phyloP scores from a whole-genome alignment of 2,113 vertebrate genomes.

The Copsychus sechellarum region DNA sequence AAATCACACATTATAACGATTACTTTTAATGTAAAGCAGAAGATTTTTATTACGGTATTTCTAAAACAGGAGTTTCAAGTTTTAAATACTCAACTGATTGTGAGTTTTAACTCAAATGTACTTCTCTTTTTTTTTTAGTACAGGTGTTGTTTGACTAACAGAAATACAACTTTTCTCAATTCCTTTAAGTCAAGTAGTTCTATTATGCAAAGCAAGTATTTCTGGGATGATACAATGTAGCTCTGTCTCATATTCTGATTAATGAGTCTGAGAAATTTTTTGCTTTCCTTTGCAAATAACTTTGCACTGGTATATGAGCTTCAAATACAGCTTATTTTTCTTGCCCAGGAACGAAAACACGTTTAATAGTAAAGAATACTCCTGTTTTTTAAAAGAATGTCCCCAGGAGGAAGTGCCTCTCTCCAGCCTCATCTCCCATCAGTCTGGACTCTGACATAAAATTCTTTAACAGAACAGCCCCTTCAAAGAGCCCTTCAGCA shows the following conservation, averaged over 20 bases:
- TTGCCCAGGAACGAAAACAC: neutral
- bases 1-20: neutral
- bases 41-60: neutral
- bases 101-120: neutral
- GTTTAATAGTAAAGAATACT: neutral
- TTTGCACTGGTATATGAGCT: neutral
- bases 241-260: neutral
- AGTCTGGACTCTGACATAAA: neutral
- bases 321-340: neutral
- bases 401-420: neutral
- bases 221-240: neutral
- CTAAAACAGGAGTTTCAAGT: neutral
- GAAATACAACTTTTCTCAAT: neutral
- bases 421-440: neutral
- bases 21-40: neutral
- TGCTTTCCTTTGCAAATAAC: neutral
- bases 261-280: neutral
- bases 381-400: neutral
- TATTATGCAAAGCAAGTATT: neutral
- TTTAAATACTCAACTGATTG: neutral
- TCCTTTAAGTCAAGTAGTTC: neutral
- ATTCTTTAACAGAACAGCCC: neutral
- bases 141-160: neutral
- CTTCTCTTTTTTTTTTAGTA: neutral
- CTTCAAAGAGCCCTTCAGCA: neutral